phyloP scores from a whole-genome alignment of 2,113 vertebrate species.

The Elachura formosa region DNA sequence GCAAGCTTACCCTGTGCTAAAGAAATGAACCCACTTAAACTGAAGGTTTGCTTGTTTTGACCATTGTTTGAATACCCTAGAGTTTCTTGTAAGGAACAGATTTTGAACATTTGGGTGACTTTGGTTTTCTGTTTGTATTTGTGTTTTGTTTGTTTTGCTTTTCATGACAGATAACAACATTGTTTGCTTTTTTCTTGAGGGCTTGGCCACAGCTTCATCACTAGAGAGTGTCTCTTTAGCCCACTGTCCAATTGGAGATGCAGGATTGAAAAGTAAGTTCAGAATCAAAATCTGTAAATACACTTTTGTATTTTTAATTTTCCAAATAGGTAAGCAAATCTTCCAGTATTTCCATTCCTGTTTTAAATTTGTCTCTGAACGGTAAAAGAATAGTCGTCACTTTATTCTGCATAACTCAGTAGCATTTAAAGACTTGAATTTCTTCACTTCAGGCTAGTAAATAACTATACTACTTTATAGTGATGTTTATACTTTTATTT shows the following conservation, averaged over 20 bases:
- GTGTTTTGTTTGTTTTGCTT: not conserved
- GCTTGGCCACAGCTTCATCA: slow-evolving; percentile 78
- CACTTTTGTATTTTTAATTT: not conserved
- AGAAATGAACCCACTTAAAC: not conserved
- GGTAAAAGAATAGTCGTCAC: not conserved
- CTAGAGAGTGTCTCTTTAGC: slow-evolving; percentile 86
- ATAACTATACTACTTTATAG: not conserved
- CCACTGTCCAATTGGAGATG: slow-evolving; percentile 86
- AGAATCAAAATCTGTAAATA: not conserved
- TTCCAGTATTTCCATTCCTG: not conserved
- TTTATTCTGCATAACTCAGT: not conserved
- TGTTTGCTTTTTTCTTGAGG: slow-evolving; percentile 68
- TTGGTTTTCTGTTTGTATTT: not conserved
- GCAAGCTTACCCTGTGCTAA: not conserved
- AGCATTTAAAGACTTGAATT: not conserved
- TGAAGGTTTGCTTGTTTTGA: not conserved
- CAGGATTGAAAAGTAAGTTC: slow-evolving; percentile 87
- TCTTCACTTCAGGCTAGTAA: not conserved
- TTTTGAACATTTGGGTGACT: not conserved
- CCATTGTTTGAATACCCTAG: not conserved
- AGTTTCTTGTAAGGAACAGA: not conserved
- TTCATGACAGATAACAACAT: not conserved
- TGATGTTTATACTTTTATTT: not conserved
- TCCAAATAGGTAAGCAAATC: not conserved
- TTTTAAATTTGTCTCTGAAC: not conserved